Evolutionary conservation across 1,140 invertebrate species (phyloP), one percentile per base, ranked within the genome.

Genomic region (Melanaphis sacchari): DNA sequence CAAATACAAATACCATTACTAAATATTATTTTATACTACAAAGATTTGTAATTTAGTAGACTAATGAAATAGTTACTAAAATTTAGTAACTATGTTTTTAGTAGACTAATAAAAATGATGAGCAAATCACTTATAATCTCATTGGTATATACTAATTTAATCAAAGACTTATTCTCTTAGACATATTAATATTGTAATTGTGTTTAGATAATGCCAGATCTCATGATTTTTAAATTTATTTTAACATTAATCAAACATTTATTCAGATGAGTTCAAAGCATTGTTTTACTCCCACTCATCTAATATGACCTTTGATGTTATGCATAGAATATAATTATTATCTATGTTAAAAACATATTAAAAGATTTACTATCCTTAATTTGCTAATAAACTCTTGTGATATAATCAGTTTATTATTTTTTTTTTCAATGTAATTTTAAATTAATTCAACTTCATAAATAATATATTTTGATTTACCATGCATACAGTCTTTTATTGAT

Each of bases 401-500:
- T n/a, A 59, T 24, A 18, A 11, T n/a, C 11, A 15, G 0, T n/a
- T 36, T 36, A 1, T 46, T n/a, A n/a, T 87, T 31, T 38, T 87
- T 46, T 46, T 18, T 31, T 26, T 31, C 7, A 49, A 36, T 88
- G 40, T 15, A 3, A 21, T 76, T 76, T 76, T 18, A 18, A 31
- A 31, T 88, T 88, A 90, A 31, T 40, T 59, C 21, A 90, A 90
- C 38, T 38, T 90, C 40, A 66, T 66, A 59, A 66, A 66, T 41
- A n/a, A 66, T 36, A 46, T 36, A 24, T 81, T 82, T 92, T 92
- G 90, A 92, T 92, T 81, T 46, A 81, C 90, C 59, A 92, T 1
- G 26, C 59, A 43, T 46, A 54, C 90, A 92, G 90, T 92, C 90
- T 92, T 92, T 92, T 82, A 49, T 26, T 38, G 22, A 92, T 92